Evolutionary conservation across 1,140 invertebrate species (phyloP).

Genomic region (Lordiphosa clarofinis): DNA sequence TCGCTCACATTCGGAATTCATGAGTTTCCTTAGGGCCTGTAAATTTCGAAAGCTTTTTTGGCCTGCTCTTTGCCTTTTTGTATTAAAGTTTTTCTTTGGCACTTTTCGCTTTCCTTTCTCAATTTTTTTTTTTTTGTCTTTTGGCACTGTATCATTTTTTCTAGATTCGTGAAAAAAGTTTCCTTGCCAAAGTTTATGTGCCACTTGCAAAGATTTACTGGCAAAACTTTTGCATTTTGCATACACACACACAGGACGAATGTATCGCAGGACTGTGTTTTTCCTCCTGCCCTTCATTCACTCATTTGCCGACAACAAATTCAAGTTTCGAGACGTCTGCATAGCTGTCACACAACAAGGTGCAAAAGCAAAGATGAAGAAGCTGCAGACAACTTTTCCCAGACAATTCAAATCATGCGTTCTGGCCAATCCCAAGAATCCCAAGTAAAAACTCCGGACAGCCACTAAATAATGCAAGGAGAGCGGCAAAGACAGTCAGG

Average conservation of each 20-base stretch:
- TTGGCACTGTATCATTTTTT: slow-evolving; percentile 70
- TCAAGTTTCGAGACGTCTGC: slow-evolving; percentile 44
- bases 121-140: slow-evolving; percentile 15
- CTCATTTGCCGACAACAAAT: slow-evolving; percentile 45
- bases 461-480: slow-evolving; percentile 41
- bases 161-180: slow-evolving; percentile 57
- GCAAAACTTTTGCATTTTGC: slow-evolving; percentile 75
- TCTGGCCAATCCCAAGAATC: slow-evolving; percentile 7
- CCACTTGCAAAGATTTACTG: slow-evolving; percentile 77
- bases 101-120: slow-evolving; percentile 29
- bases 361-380: slow-evolving; percentile 44
- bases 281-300: slow-evolving; percentile 11
- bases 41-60: slow-evolving; percentile 23
- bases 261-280: slow-evolving; percentile 18
- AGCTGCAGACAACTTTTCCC: slow-evolving; percentile 31
- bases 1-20: slow-evolving; percentile 6
- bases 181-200: slow-evolving; percentile 75
- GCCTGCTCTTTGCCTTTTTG: slow-evolving; percentile 35
- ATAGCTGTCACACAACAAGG: slow-evolving; percentile 60
- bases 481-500: not conserved
- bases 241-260: slow-evolving; percentile 39
- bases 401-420: slow-evolving; percentile 55
- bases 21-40: slow-evolving; percentile 2
- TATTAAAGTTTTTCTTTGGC: slow-evolving; percentile 38
- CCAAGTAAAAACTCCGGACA: slow-evolving; percentile 20